Conservation (phyloP, 2,888 invertebrate genomes). For the Drosophila borborema region DNA sequence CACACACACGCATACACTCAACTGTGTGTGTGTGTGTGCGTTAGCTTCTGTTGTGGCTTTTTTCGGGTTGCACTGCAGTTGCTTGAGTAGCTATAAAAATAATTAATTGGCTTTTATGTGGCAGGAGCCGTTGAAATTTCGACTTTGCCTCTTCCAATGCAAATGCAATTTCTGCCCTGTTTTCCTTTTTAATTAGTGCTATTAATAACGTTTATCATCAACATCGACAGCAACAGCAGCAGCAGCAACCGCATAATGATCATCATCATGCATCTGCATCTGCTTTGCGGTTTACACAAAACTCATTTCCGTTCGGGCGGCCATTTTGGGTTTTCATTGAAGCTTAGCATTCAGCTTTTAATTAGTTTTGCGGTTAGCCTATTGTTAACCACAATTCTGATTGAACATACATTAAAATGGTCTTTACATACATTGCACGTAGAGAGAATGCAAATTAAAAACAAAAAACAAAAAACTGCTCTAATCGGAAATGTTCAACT, state of each 20-base stretch:
- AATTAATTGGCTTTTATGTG: conserved; percentile 80
- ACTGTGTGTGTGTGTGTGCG: conserved; percentile 6
- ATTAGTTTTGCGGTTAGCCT: conserved; percentile 49
- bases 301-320: conserved; percentile 64
- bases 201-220: conserved; percentile 60
- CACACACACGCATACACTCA: conserved; percentile 15
- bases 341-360: conserved; percentile 14
- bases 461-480: not conserved
- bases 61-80: conserved; percentile 44
- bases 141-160: conserved; percentile 37
- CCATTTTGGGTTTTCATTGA: conserved; percentile 59
- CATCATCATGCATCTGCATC: conserved; percentile 33
- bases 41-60: conserved; percentile 55
- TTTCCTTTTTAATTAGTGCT: conserved; percentile 68
- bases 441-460: not conserved
- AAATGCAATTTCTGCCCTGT: conserved; percentile 37
- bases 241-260: conserved; percentile 15
- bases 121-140: conserved; percentile 75
- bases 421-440: not conserved
- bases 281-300: conserved; percentile 65
- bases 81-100: conserved; percentile 74
- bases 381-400: conserved; percentile 12
- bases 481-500: not conserved
- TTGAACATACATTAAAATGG: conserved; percentile 1
- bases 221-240: conserved; percentile 3